A percentile compares a stretch with the other conserved stretches of the same genome.
Conservation (phyloP, 2,113 vertebrate species). For the Trichechus manatus region DNA sequence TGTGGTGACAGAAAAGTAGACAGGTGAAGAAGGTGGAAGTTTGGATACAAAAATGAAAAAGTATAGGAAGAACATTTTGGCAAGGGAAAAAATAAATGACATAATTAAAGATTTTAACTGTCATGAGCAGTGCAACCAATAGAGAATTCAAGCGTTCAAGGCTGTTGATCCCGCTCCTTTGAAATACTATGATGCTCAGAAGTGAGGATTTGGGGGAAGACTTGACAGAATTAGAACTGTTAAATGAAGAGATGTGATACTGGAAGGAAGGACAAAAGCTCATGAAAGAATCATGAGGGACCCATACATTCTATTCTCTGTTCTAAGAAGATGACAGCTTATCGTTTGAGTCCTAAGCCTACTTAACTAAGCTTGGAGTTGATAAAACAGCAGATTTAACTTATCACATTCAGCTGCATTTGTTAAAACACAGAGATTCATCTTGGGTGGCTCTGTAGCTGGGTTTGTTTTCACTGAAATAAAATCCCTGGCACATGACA, state of each 20-base stretch:
- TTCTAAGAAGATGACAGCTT: background rate
- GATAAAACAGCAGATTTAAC: conserved; percentile 45
- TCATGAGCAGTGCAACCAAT: background rate
- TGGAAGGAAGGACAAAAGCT: background rate
- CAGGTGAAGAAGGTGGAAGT: background rate
- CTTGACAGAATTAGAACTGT: background rate
- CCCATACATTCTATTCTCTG: background rate
- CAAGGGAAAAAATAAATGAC: background rate
- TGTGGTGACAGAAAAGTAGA: background rate
- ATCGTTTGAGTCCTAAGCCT: background rate
- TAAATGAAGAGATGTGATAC: background rate
- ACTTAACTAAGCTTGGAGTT: background rate
- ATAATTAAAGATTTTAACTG: background rate
- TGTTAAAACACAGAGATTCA: conserved; percentile 32
- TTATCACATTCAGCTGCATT: conserved; percentile 2
- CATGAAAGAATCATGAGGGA: background rate
- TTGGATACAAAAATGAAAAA: background rate
- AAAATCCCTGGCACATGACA: conserved; percentile 58
- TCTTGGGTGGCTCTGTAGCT: conserved; percentile 58
- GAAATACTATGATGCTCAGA: background rate
- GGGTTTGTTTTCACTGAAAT: conserved; percentile 69
- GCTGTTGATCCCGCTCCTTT: background rate
- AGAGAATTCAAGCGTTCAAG: background rate
- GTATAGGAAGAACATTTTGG: background rate
- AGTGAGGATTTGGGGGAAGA: background rate